Base-by-base conservation (phyloP, 1,140 invertebrate species). In the Drosophila gunungcola region DNA sequence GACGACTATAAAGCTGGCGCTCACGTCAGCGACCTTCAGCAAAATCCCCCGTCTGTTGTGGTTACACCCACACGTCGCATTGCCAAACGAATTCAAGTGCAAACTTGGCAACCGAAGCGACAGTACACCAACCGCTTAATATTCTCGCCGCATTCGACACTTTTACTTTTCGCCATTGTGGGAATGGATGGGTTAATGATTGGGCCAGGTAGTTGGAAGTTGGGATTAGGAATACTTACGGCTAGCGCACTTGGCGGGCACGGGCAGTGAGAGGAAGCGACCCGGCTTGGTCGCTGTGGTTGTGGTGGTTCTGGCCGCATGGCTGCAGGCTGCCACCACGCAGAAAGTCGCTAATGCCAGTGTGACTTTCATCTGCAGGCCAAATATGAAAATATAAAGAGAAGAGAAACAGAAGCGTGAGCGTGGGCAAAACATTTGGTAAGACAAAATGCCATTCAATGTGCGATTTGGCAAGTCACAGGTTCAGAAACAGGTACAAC, bases 231-330 rank as follows among this genome's bases (percentile, higher is more conserved):
- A 12, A 29, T 82, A 96, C 96, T 96, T 94, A 97, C 96, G 95
- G 92, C 94, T 96, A 38, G 96, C 94, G 93, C 96, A 97, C 94
- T 97, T 97, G 84, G 96, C 94, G 67, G 96, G 94, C 61, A 95
- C 93, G 25, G 96, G 96, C 56, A 97, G 94, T 49, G 96, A 95
- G 54, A 97, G 94, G 93, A 97, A 97, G 89, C 96, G 94, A 85
- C 96, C 96, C 39, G 91, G 91, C 73, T 92, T 92, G 62, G 91
- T 92, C 41, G 94, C 85, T 78, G 88, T 88, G 48, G 86, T 92
- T 48, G 86, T 88, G 74, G 85, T 83, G 60, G 83, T 91, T 89
- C 84, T 91, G 78, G 91, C 91, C 70, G 91, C 90, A 64, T 86
- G 68, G 72, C 78, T 80, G 57, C 76, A 88, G 68, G 90, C 86